Percentiles rank a stretch among this genome's conserved stretches.
Evolutionary conservation across 2,797 vertebrate species (phyloP).

Genomic region (Phataginus tetradactyla): DNA sequence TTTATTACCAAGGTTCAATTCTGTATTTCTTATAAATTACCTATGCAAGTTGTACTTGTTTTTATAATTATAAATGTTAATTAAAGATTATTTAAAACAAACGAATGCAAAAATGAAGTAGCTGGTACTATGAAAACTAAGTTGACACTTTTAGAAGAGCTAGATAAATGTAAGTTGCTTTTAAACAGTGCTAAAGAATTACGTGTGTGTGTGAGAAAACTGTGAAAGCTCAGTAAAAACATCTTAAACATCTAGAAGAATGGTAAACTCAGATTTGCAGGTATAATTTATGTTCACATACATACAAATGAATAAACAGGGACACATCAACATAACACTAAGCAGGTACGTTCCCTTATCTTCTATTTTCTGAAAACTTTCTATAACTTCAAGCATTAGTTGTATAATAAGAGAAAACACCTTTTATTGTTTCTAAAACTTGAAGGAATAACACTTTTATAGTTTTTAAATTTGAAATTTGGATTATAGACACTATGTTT

Average conservation of each 20-base stretch:
- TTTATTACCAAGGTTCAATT: background rate
- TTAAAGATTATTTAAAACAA: background rate
- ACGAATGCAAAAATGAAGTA: background rate
- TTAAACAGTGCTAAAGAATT: background rate
- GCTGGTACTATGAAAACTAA: background rate
- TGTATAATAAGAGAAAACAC: background rate
- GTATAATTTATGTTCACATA: background rate
- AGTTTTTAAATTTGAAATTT: background rate
- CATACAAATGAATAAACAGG: background rate
- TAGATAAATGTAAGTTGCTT: background rate
- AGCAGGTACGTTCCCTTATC: accelerated
- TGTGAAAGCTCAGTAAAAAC: background rate
- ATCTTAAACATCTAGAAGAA: background rate
- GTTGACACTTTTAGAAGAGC: background rate
- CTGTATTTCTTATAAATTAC: background rate
- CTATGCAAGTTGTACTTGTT: background rate
- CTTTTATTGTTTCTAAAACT: background rate
- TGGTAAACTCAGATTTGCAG: background rate
- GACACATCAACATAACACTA: background rate
- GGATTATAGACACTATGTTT: background rate
- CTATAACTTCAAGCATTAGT: conserved; percentile 32
- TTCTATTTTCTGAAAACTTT: background rate
- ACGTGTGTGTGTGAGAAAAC: background rate
- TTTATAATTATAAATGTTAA: background rate
- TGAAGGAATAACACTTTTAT: background rate